Conservation (phyloP, 2,113 vertebrate species). For the Neoarius graeffei region DNA sequence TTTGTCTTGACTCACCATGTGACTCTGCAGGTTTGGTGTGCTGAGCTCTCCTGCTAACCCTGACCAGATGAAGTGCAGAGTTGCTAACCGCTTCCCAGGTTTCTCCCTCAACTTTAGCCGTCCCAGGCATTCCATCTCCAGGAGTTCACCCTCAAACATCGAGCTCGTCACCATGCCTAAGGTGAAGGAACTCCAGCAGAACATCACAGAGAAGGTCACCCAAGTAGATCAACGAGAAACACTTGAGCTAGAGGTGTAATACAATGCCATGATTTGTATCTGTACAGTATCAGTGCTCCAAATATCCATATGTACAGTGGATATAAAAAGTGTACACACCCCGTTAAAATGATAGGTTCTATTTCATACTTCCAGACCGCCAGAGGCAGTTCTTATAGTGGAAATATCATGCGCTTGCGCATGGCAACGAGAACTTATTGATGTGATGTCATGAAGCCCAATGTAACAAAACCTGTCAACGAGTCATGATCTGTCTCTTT, state of each 20-base stretch:
- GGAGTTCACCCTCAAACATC: constrained; percentile 44
- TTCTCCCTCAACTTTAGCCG: constrained; percentile 36
- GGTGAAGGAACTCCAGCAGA: constrained; percentile 66
- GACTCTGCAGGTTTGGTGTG: constrained; percentile 27
- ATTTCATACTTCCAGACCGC: too few species aligned
- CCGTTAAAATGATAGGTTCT: too few species aligned
- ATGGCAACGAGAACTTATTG: too few species aligned
- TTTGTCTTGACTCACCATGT: neutral
- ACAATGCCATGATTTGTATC: neutral
- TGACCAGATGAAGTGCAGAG: constrained; percentile 61
- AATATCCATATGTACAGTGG: too few species aligned
- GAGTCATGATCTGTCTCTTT: too few species aligned
- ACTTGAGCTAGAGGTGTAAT: neutral
- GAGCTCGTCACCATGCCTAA: constrained; percentile 67
- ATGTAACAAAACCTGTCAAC: too few species aligned
- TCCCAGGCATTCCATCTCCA: constrained; percentile 43
- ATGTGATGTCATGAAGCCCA: too few species aligned
- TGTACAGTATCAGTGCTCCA: too few species aligned
- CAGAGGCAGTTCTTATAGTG: too few species aligned
- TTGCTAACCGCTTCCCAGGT: constrained; percentile 41
- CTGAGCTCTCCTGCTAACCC: constrained; percentile 61
- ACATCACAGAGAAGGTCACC: constrained; percentile 72
- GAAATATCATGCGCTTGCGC: too few species aligned
- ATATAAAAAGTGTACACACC: too few species aligned
- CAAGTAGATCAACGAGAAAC: constrained; percentile 55